phyloP scores from a whole-genome alignment of 2,888 invertebrate species.

The Pristionchus arcanus region DNA sequence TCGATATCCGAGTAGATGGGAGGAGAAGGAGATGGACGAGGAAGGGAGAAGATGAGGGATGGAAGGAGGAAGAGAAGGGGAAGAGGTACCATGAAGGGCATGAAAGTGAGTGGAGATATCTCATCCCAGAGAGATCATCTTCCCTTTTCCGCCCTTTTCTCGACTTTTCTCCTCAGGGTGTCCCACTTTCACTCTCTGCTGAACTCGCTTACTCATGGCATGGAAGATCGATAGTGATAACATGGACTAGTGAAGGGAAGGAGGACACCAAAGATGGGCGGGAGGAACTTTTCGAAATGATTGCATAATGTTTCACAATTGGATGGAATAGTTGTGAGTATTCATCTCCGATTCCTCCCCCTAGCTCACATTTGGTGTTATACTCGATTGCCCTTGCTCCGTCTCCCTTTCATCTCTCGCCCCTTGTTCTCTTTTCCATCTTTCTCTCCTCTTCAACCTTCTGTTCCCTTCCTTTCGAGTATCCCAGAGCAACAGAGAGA shows the following conservation, averaged over 20 bases:
- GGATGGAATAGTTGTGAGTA: not conserved
- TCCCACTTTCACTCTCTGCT: slow-evolving; percentile 42
- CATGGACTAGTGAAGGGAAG: not conserved
- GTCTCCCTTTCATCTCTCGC: slow-evolving; percentile 4
- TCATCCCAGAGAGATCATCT: not conserved
- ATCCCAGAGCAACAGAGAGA: slow-evolving; percentile 38
- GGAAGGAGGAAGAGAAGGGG: not conserved
- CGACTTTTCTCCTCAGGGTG: not conserved
- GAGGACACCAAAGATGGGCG: not conserved
- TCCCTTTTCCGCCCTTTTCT: slow-evolving; percentile 9
- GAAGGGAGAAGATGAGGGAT: slow-evolving; percentile 7
- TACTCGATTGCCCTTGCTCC: slow-evolving; percentile 5
- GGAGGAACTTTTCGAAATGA: not conserved
- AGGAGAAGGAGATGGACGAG: not conserved
- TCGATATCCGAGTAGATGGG: slow-evolving; percentile 63
- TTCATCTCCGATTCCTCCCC: not conserved
- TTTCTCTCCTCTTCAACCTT: not conserved
- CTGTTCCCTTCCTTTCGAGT: slow-evolving; percentile 32
- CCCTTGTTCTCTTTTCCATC: not conserved
- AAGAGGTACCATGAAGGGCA: slow-evolving; percentile 1
- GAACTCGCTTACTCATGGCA: slow-evolving; percentile 42
- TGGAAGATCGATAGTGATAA: slow-evolving; percentile 17
- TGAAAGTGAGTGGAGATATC: slow-evolving; percentile 13
- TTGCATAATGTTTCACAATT: slow-evolving; percentile 36
- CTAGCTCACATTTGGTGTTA: not conserved